phyloP scores from a whole-genome alignment of 2,797 vertebrate species.

The Onychomys leucogaster region DNA sequence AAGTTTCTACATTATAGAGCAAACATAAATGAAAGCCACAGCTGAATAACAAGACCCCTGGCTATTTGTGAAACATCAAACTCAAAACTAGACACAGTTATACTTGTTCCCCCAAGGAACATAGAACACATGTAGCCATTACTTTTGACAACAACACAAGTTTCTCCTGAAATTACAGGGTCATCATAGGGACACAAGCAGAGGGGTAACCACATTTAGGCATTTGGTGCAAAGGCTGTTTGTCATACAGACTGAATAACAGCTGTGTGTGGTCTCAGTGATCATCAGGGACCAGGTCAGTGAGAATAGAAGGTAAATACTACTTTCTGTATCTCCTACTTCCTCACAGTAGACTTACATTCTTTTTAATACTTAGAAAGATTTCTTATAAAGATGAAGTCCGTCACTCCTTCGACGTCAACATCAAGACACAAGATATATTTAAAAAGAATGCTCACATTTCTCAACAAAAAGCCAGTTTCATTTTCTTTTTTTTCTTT shows the following conservation, averaged over 20 bases:
- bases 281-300: background rate
- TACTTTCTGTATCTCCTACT: background rate
- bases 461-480: background rate
- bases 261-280: background rate
- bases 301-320: background rate
- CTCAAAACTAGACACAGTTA: constrained; percentile 53
- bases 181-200: constrained; percentile 27
- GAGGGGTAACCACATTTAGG: background rate
- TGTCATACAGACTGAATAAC: background rate
- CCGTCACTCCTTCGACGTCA: background rate
- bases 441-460: background rate
- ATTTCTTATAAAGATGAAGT: background rate
- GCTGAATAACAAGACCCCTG: constrained; percentile 21
- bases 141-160: constrained; percentile 45
- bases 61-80: constrained; percentile 21
- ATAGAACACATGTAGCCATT: constrained; percentile 46
- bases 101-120: constrained; percentile 28
- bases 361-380: background rate
- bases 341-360: background rate
- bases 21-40: constrained; percentile 26
- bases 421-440: background rate
- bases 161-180: constrained; percentile 42
- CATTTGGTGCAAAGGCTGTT: background rate
- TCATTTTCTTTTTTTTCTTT: background rate
- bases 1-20: constrained; percentile 17